Base-by-base conservation (phyloP, 2,113 vertebrate genomes). In the Gracilinanus agilis region DNA sequence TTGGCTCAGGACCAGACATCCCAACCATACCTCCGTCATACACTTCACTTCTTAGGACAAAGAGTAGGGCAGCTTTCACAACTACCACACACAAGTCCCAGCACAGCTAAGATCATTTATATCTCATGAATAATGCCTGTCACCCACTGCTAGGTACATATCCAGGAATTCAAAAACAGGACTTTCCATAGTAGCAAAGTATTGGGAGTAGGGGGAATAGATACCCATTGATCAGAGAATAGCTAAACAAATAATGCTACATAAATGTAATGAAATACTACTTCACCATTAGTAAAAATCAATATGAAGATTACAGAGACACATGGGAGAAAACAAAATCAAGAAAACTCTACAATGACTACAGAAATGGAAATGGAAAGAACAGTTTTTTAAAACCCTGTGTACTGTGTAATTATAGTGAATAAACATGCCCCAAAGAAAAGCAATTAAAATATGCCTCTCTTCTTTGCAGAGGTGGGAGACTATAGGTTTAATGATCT, bases 1-100 rank as follows among this genome's bases (percentile, higher is more conserved):
- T 88, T 95, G 96, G 96, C 93, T 0, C 0, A 2, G n/a, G 16
- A 89, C 93, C 96, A 94, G 54, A 56, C 34, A 83, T 83, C n/a
- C n/a, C n/a, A 83, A 40, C n/a, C 34, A 40, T 7, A n/a, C 21
- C 55, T 3, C 19, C 40, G 3, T 91, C 58, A 55, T 91, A 34
- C 54, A 90, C 95, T 89, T 90, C 75, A 91, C 2, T 53, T 2
- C 10, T 83, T 40, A 16, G 24, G 89, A 56, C 91, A 24, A n/a
- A 92, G 75, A 6, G 75, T 25, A 83, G 88, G 90, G 58, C 9
- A 16, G 1, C 91, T 88, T 44, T 44, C 1, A 9, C 58, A 92
- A 89, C 44, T 49, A 58, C 61, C 23, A 0, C 7, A 16, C 88
- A 44, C 88, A 91, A 56, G 16, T 44, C 44, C 27, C 44, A 29